Evolutionary conservation across 2,888 invertebrate species (phyloP).

Genomic region (Oscheius onirici): DNA sequence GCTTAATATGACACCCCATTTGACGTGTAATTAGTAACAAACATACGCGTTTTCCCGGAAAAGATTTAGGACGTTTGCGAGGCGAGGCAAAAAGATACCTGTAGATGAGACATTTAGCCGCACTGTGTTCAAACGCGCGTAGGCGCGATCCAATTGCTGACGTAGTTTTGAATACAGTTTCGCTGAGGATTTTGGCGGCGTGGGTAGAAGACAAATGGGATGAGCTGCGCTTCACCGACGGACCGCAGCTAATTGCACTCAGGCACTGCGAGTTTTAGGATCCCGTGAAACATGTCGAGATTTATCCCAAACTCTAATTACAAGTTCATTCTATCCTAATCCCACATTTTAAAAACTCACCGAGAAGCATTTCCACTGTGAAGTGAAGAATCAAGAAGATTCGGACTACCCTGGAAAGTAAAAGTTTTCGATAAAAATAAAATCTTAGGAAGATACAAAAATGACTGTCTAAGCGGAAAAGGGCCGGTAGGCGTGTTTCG

Average conservation of each 20-base stretch:
- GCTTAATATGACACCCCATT: slow-evolving; percentile 19
- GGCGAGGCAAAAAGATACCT: not conserved
- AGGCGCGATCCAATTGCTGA: slow-evolving; percentile 18
- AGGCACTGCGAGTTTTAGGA: slow-evolving; percentile 22
- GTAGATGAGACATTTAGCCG: not conserved
- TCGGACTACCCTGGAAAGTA: slow-evolving; percentile 24
- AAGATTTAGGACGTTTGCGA: no score
- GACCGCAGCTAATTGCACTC: slow-evolving; percentile 33
- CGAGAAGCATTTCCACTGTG: slow-evolving; percentile 20
- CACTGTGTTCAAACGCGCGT: slow-evolving; percentile 18
- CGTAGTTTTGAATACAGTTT: slow-evolving; percentile 30
- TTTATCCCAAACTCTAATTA: slow-evolving; percentile 12
- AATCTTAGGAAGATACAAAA: no score
- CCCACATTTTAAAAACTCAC: slow-evolving; percentile 1
- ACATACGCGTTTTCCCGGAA: not conserved
- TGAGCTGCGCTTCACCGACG: slow-evolving; percentile 26
- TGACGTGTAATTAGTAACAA: slow-evolving; percentile 9
- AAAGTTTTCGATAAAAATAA: not conserved
- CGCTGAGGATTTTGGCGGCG: slow-evolving; percentile 12
- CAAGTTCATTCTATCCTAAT: not conserved
- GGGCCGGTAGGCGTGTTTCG: no score
- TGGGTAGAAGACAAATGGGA: slow-evolving; percentile 12
- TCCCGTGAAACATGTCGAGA: slow-evolving; percentile 26
- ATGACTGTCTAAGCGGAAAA: no score
- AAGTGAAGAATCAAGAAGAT: slow-evolving; percentile 3